Percentiles rank a stretch among this genome's conserved stretches.
Evolutionary conservation across 2,888 invertebrate genomes (phyloP).

Genomic region (Brassicogethes aeneus): DNA sequence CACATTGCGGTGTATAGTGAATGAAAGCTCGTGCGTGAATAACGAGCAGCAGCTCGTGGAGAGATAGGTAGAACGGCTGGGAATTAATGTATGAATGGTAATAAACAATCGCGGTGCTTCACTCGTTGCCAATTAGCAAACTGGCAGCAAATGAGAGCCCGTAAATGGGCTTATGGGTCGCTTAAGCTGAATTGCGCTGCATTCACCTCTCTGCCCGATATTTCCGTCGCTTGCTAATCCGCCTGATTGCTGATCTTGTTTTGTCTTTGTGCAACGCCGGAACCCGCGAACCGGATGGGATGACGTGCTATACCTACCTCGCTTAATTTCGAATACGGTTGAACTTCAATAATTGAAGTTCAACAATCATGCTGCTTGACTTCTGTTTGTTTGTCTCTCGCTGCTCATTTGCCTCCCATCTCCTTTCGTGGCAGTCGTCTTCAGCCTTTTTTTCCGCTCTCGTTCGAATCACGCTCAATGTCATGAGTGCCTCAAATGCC

Average conservation of each 20-base stretch:
- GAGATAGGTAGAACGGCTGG: not conserved
- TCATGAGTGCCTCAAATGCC: too few relatives aligned
- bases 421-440: too few relatives aligned
- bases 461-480: too few relatives aligned
- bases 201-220: conserved; percentile 34
- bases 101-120: conserved; percentile 12
- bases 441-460: too few relatives aligned
- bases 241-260: conserved; percentile 38
- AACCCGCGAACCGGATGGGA: conserved; percentile 22
- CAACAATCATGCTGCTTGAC: conserved; percentile 36
- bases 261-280: conserved; percentile 35
- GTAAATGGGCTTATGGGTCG: conserved; percentile 13
- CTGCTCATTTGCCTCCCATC: too few relatives aligned
- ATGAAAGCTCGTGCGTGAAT: too few relatives aligned
- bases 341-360: conserved; percentile 38
- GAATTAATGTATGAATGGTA: not conserved
- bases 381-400: conserved; percentile 6
- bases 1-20: too few relatives aligned
- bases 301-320: conserved; percentile 23
- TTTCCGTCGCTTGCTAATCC: conserved; percentile 31
- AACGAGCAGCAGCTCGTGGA: not conserved
- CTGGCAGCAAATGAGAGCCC: conserved; percentile 21
- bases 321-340: conserved; percentile 32
- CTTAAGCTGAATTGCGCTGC: conserved; percentile 18
- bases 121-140: conserved; percentile 24